phyloP scores from a whole-genome alignment of 1,140 invertebrate species.

The Zaprionus capensis region DNA sequence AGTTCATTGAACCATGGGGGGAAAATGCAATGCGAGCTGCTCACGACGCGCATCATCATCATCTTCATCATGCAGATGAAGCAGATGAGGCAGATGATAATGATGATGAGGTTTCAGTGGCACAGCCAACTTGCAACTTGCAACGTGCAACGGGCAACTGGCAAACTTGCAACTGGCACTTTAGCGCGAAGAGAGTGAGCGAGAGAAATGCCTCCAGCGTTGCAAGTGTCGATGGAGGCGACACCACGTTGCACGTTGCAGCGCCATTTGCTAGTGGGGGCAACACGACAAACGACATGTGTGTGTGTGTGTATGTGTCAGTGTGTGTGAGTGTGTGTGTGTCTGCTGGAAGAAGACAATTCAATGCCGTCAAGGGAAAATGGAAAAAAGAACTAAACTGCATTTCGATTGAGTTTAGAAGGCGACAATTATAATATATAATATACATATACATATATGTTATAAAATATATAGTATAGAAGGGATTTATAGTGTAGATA shows the following conservation, averaged over 20 bases:
- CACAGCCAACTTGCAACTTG: conserved; percentile 17
- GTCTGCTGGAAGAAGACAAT: not conserved
- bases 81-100: conserved; percentile 3
- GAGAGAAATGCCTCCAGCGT: conserved; percentile 40
- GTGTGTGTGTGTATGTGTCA: not conserved
- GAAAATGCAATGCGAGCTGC: conserved; percentile 55
- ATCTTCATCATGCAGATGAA: conserved; percentile 15
- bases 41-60: conserved; percentile 10
- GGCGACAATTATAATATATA: not conserved
- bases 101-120: conserved; percentile 20
- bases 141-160: conserved; percentile 25
- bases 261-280: conserved; percentile 1
- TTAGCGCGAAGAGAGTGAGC: not conserved
- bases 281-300: not conserved
- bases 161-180: conserved; percentile 35
- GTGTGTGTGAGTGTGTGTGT: not conserved
- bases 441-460: not conserved
- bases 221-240: conserved; percentile 35
- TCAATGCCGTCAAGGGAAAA: conserved; percentile 14
- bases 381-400: not conserved
- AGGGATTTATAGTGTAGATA: too few relatives aligned
- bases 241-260: conserved; percentile 19
- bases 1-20: conserved; percentile 70
- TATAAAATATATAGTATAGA: not conserved
- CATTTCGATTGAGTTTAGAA: not conserved